A percentile compares a stretch with the other conserved stretches of the same genome.
Conservation (phyloP, 2,888 invertebrate species). For the Tortrix viridana region DNA sequence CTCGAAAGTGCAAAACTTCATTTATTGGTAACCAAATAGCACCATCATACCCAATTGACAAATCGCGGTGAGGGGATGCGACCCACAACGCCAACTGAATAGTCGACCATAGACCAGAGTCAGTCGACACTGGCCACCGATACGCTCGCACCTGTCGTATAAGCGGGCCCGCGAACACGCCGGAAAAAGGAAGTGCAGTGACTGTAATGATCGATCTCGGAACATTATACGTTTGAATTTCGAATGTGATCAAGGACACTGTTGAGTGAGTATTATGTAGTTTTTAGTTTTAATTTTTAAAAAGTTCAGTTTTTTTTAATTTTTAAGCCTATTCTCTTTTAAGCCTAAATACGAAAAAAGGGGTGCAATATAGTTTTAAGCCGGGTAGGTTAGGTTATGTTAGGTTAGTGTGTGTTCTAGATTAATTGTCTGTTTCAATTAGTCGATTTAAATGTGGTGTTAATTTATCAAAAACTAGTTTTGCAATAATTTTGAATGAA, state of each 20-base stretch:
- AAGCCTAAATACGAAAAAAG: no score
- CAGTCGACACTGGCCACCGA: slow-evolving; percentile 35
- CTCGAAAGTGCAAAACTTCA: no score
- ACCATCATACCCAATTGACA: no score
- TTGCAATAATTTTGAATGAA: no score
- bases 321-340: neutral
- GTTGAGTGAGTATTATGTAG: slow-evolving; percentile 29
- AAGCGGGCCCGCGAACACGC: slow-evolving; percentile 41
- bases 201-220: slow-evolving; percentile 52
- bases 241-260: slow-evolving; percentile 44
- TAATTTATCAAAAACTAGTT: no score
- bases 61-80: slow-evolving; percentile 3
- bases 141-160: slow-evolving; percentile 36
- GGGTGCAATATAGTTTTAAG: no score
- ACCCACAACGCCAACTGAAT: slow-evolving; percentile 7
- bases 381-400: no score
- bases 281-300: neutral
- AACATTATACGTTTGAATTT: slow-evolving; percentile 50
- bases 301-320: neutral
- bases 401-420: no score
- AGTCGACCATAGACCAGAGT: slow-evolving; percentile 9
- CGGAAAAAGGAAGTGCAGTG: slow-evolving; percentile 75
- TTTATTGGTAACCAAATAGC: no score
- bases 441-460: no score
- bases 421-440: no score